Conservation (phyloP, 2,797 vertebrate genomes). For the Coccyzus lansbergi region DNA sequence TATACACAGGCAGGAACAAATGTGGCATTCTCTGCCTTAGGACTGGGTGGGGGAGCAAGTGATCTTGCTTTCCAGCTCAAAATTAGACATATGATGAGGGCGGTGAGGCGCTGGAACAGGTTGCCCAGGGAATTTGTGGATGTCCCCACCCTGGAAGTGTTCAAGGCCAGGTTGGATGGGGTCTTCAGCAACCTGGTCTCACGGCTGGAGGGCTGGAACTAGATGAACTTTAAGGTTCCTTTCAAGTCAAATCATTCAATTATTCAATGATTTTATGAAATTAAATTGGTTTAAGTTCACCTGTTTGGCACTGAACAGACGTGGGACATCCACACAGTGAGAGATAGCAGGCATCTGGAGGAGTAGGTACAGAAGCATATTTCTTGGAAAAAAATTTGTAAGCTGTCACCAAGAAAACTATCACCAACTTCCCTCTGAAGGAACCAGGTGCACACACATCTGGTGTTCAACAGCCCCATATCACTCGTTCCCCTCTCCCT, state of each 20-base stretch:
- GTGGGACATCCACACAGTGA: background rate
- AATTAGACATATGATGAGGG: background rate
- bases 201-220: no score
- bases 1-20: background rate
- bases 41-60: background rate
- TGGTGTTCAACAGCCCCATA: background rate
- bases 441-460: background rate
- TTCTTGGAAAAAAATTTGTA: background rate
- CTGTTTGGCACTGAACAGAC: background rate
- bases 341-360: background rate
- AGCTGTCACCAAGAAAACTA: background rate
- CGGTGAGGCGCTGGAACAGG: no score
- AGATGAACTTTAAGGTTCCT: no score
- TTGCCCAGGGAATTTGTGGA: no score
- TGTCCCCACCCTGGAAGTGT: no score
- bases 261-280: no score
- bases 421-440: background rate
- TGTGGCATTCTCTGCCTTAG: background rate
- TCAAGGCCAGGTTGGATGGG: no score
- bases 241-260: no score
- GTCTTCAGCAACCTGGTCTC: no score
- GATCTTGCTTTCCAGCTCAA: background rate
- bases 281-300: background rate
- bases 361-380: accelerated
- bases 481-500: background rate